Base-by-base conservation (phyloP, 2,888 invertebrate genomes). In the Platypus cylindrus region DNA sequence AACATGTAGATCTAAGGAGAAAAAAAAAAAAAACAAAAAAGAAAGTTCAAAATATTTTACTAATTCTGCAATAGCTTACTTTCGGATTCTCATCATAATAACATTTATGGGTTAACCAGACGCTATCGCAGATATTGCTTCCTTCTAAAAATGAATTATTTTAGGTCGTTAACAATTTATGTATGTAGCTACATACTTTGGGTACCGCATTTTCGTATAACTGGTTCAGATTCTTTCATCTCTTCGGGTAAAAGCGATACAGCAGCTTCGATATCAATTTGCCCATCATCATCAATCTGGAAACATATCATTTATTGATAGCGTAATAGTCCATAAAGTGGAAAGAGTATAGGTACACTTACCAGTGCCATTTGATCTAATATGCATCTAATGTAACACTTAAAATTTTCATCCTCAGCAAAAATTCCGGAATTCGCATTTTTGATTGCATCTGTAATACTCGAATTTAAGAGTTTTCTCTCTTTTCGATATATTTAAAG, bases 271-370 rank as follows among this genome's bases (percentile, higher is more conserved):
- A 51, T 49, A 32, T 63, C 59, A 12, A 62, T 44, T 5, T 47
- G 43, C n/a, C 62, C 62, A 23, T 59, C 59, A 17, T 62, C 61
- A 22, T 49, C 49, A 38, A 56, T 54, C 62, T 62, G 29, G n/a
- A 40, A 35, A 8, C 9, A n/a, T 24, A 24, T 24, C 5, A 20
- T 7, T 7, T 9, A 5, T 7, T 20, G 9, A 20, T 7, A 20
- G 7, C 9, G 5, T 7, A 7, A 20, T 20, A 20, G 9, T 20
- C n/a, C n/a, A n/a, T n/a, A n/a, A n/a, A n/a, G n/a, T n/a, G n/a
- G n/a, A n/a, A n/a, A n/a, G 8, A 17, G 22, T 13, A 15, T 24
- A 9, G 3, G 3, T 14, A 18, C 12, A 36, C 56, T 55, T 47
- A 60, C 59, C 32, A 50, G 48, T 27, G 54, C 54, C 44, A 54